A percentile compares a stretch with the other conserved stretches of the same genome.
phyloP scores from a whole-genome alignment of 2,888 invertebrate genomes.

The Ptychoptera albimana region DNA sequence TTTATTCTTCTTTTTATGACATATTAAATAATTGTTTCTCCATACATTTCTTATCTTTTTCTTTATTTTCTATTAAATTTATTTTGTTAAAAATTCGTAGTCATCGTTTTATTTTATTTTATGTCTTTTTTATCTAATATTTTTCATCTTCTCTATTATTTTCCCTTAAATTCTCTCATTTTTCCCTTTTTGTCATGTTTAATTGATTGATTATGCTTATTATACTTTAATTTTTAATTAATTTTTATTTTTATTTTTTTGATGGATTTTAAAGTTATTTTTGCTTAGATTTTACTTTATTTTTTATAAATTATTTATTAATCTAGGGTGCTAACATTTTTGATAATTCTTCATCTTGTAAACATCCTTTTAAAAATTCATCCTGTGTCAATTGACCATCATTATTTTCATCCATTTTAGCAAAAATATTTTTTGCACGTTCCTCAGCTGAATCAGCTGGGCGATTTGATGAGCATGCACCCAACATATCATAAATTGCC shows the following conservation, averaged over 20 bases:
- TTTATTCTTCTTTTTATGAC: too few species aligned
- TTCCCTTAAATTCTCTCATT: neutral
- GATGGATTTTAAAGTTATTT: neutral
- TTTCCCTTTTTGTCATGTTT: neutral
- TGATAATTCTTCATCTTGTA: conserved; percentile 89
- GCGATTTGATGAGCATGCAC: conserved; percentile 88
- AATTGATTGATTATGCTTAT: neutral
- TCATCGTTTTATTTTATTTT: too few species aligned
- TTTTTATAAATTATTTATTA: conserved; percentile 7
- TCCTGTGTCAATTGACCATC: conserved; percentile 96
- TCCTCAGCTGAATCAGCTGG: conserved; percentile 95
- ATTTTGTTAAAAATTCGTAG: too few species aligned
- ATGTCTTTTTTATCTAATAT: too few species aligned
- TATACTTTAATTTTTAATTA: neutral
- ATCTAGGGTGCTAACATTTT: conserved; percentile 88
- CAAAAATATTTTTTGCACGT: conserved; percentile 96
- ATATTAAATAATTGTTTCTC: too few species aligned
- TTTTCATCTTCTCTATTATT: too few species aligned
- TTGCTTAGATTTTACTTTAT: neutral
- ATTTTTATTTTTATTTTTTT: conserved; percentile 1
- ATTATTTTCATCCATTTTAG: conserved; percentile 98
- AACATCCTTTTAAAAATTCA: conserved; percentile 94
- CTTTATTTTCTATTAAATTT: too few species aligned
- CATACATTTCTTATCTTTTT: too few species aligned
- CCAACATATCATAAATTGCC: conserved; percentile 99